phyloP scores from a whole-genome alignment of 2,113 vertebrate genomes.

The Clupea harengus region DNA sequence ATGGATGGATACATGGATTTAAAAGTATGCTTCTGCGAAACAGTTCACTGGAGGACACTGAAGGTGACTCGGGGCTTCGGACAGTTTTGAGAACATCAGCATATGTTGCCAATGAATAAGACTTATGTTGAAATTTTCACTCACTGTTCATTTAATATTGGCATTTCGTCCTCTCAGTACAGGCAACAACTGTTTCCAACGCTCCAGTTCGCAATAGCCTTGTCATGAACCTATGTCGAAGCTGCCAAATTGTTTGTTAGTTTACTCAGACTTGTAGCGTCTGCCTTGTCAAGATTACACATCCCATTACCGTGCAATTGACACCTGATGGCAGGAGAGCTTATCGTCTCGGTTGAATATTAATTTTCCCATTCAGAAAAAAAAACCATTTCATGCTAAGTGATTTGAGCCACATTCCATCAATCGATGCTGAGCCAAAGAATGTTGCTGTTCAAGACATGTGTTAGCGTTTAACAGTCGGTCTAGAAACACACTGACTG shows the following conservation, averaged over 20 bases:
- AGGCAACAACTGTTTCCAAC: neutral
- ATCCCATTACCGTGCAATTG: neutral
- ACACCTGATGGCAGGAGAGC: neutral
- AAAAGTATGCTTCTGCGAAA: neutral
- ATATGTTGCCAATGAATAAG: neutral
- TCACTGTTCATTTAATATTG: neutral
- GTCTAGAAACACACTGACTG: neutral
- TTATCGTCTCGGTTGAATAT: neutral
- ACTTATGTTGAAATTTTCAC: neutral
- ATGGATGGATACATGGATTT: neutral
- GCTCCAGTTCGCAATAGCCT: neutral
- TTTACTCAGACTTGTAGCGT: neutral
- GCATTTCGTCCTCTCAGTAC: neutral
- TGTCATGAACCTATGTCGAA: neutral
- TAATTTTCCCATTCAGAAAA: conserved; percentile 1
- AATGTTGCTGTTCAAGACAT: neutral
- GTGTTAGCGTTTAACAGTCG: neutral
- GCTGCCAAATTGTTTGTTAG: neutral
- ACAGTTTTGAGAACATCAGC: neutral
- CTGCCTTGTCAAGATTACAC: neutral
- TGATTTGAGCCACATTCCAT: neutral
- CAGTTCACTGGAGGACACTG: neutral
- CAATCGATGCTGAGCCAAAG: neutral
- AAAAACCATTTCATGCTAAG: neutral
- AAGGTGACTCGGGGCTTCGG: neutral